Base-by-base conservation (phyloP, 2,888 invertebrate genomes). In the Trichopria drosophilae region DNA sequence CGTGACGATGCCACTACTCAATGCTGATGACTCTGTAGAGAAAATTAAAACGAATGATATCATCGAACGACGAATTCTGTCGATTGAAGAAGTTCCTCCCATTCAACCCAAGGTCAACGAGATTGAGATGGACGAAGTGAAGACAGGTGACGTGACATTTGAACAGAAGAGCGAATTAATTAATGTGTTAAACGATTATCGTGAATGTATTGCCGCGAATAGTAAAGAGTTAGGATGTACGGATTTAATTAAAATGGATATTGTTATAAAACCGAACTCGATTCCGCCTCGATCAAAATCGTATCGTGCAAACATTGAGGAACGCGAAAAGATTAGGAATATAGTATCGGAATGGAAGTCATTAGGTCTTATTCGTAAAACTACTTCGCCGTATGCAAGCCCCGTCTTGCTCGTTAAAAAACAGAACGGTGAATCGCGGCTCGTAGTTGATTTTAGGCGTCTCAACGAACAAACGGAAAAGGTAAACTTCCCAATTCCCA, bases 401-500 rank as follows among this genome's bases (percentile, higher is more conserved):
- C 51, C 55, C 1, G 43, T 44, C 7, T n/a, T 55, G 3, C 15
- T 55, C 3, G 48, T 55, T 2, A 23, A 26, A 3, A 55, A 55
- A 22, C 41, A 43, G 20, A 48, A 31, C 6, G 55, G 51, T 12
- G 37, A 51, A 20, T 13, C 36, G 6, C 40, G 55, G 5, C 7
- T 55, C 4, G 43, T 39, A 3, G 51, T 55, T 10, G 55, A 55
- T 20, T 55, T 40, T 31, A 40, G 51, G 3, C 19, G 36, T 10
- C 20, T 55, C 12, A 55, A 55, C 23, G 20, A 29, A n/a, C 40
- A 48, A 48, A 44, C 48, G 0, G 41, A 39, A n/a, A 26, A 41
- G n/a, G 34, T 45, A 47, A 47, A 64, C 63, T 56, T 42, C n/a
- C 47, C 53, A 4, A 12, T 53, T 9, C 53, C 50, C 6, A 36